Evolutionary conservation across 2,797 vertebrate genomes (phyloP).

Genomic region (Chelonia mydas): DNA sequence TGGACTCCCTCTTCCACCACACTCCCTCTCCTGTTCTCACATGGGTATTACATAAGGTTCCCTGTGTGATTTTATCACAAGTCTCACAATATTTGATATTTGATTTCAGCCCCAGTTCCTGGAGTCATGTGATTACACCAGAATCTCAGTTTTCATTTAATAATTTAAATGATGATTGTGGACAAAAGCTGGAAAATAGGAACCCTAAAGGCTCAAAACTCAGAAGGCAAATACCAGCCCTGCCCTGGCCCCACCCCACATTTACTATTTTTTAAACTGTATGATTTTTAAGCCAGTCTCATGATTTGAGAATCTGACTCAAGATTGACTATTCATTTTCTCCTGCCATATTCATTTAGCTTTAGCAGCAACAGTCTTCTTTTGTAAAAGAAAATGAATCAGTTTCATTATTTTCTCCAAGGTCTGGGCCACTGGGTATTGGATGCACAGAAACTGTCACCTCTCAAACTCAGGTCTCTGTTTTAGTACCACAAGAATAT

Average conservation of each 20-base stretch:
- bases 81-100: neutral
- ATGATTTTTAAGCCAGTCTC: neutral
- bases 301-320: neutral
- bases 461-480: neutral
- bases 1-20: accelerated
- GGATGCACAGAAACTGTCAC: neutral
- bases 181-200: neutral
- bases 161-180: neutral
- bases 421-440: neutral
- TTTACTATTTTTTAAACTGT: too few relatives aligned
- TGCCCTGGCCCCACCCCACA: accelerated
- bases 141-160: neutral
- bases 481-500: neutral
- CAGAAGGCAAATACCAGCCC: neutral
- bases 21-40: neutral
- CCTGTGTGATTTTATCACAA: accelerated
- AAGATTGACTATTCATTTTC: neutral
- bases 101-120: neutral
- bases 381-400: neutral
- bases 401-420: neutral
- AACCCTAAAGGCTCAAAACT: neutral
- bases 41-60: accelerated
- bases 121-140: neutral
- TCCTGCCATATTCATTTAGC: neutral
- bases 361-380: neutral